phyloP scores from a whole-genome alignment of 2,888 invertebrate genomes.

The Hypselothyrea guttata region DNA sequence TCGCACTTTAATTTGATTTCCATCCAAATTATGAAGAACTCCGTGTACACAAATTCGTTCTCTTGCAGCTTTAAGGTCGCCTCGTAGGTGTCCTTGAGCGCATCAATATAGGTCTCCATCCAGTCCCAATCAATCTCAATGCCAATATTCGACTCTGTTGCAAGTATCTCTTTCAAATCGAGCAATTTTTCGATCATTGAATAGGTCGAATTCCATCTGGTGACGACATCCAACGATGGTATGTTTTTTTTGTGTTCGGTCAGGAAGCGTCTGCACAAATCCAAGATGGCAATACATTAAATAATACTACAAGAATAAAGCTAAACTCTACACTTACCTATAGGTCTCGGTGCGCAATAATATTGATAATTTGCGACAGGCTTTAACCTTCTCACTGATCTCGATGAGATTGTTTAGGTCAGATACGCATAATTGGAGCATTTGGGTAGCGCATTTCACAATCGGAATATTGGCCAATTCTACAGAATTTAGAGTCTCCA shows the following conservation, averaged over 20 bases:
- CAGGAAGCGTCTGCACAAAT: slow-evolving; percentile 20
- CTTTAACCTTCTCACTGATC: background rate
- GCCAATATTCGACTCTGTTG: background rate
- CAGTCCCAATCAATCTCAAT: slow-evolving; percentile 1
- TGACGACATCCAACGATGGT: slow-evolving; percentile 27
- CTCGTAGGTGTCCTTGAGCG: slow-evolving; percentile 7
- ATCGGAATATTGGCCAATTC: slow-evolving; percentile 7
- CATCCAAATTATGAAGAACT: slow-evolving; percentile 29
- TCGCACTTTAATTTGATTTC: slow-evolving; percentile 30
- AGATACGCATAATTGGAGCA: slow-evolving; percentile 11
- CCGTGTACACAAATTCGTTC: slow-evolving; percentile 17
- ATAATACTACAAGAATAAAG: no score
- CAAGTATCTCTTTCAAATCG: slow-evolving; percentile 20
- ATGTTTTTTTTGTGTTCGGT: slow-evolving; percentile 26
- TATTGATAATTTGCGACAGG: background rate
- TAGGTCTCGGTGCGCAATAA: background rate
- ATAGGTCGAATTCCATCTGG: slow-evolving; percentile 32
- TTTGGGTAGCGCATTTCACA: slow-evolving; percentile 14
- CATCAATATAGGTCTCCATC: slow-evolving; percentile 7
- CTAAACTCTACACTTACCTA: background rate
- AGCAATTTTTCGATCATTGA: slow-evolving; percentile 28
- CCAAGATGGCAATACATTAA: background rate
- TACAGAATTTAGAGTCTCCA: slow-evolving; percentile 2
- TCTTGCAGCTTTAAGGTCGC: slow-evolving; percentile 28
- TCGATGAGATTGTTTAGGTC: slow-evolving; percentile 10